Evolutionary conservation across 2,113 vertebrate species (phyloP).

Genomic region (Scartelaos histophorus): DNA sequence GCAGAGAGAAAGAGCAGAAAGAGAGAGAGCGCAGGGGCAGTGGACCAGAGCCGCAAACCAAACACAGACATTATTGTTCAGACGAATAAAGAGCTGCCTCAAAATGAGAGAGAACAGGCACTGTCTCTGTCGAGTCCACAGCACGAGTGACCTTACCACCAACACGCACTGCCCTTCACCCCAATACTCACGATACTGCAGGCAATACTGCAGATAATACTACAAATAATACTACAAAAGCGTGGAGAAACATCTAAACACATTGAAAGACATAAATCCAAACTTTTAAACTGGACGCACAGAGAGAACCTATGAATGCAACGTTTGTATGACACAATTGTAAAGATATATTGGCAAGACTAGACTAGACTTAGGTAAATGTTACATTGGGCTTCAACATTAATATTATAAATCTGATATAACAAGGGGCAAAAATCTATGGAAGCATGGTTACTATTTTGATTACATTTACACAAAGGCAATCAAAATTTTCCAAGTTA

Average conservation of each 20-base stretch:
- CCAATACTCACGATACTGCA: constrained; percentile 28
- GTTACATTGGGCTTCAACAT: neutral
- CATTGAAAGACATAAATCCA: neutral
- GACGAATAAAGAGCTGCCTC: constrained; percentile 61
- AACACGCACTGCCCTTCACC: constrained; percentile 57
- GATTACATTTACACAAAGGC: neutral
- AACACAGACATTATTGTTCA: constrained; percentile 75
- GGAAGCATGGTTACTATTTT: neutral
- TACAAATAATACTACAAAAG: too few species aligned
- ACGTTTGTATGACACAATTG: too few species aligned
- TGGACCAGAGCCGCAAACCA: constrained; percentile 43
- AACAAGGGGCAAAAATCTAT: too few species aligned
- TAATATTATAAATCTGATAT: too few species aligned
- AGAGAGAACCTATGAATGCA: neutral
- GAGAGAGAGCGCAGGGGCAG: constrained; percentile 35
- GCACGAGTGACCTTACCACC: constrained; percentile 51
- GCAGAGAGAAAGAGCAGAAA: neutral
- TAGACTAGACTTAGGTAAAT: neutral
- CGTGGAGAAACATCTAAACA: neutral
- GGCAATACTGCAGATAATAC: neutral
- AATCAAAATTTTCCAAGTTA: too few species aligned
- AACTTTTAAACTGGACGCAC: neutral
- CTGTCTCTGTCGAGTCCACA: constrained; percentile 57
- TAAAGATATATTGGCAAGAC: neutral
- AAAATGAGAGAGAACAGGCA: constrained; percentile 65